phyloP scores from a whole-genome alignment of 1,140 invertebrate species.

The Lithobius niger region DNA sequence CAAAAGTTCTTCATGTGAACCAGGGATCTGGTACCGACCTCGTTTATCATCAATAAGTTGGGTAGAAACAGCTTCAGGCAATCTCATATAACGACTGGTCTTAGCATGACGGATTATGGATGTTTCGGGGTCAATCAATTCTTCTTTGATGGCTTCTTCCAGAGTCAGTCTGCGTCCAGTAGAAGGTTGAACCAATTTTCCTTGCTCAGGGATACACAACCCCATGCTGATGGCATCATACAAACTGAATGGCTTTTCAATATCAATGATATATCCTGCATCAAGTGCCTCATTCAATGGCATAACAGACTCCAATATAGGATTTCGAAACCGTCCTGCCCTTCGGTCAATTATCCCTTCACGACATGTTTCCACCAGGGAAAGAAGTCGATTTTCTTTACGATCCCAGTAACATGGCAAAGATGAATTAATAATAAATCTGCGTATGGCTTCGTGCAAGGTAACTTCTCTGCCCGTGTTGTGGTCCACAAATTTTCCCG shows the following conservation, averaged over 20 bases:
- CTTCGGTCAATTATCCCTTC: conserved; percentile 67
- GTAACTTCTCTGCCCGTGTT: conserved; percentile 58
- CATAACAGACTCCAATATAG: conserved; percentile 41
- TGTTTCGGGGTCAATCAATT: conserved; percentile 61
- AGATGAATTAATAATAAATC: conserved; percentile 59
- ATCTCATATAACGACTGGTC: conserved; percentile 50
- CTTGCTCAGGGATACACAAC: conserved; percentile 55
- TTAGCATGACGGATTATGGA: conserved; percentile 62
- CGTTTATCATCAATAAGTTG: conserved; percentile 56
- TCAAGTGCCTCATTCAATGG: conserved; percentile 55
- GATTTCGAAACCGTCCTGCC: conserved; percentile 56
- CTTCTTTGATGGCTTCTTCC: conserved; percentile 56
- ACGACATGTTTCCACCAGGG: conserved; percentile 60
- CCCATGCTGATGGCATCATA: conserved; percentile 71
- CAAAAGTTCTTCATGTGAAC: conserved; percentile 41
- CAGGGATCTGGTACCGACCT: conserved; percentile 50
- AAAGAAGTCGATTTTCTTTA: conserved; percentile 48
- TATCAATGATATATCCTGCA: conserved; percentile 64
- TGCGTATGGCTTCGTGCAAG: conserved; percentile 66
- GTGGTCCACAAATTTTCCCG: conserved; percentile 68
- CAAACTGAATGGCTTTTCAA: conserved; percentile 51
- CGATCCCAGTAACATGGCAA: conserved; percentile 67
- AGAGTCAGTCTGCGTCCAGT: conserved; percentile 61
- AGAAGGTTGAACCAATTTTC: conserved; percentile 65
- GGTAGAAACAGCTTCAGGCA: conserved; percentile 57